These are phyloP conservation scores for Anableps anableps DNA, from an alignment of 2,797 vertebrate species.

Conservation along the genomic window DNA sequence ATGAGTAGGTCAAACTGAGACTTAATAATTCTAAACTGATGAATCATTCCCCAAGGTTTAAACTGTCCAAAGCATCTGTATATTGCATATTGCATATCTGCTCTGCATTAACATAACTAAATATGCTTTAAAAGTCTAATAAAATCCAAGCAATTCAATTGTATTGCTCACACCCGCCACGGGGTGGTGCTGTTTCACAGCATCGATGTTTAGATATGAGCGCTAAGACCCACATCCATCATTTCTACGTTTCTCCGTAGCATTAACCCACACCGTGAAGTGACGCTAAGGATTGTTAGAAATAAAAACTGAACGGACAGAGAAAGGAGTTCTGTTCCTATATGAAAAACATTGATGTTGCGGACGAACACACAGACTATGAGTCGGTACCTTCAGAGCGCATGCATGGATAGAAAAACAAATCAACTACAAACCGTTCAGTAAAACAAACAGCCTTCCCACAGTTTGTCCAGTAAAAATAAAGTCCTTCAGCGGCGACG, in stretches of 20 bases:
- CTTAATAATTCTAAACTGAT: background rate
- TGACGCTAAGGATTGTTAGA: background rate
- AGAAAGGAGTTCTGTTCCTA: background rate
- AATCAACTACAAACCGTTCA: conserved; percentile 58
- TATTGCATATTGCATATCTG: background rate
- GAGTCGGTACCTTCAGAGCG: background rate
- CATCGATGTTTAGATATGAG: background rate
- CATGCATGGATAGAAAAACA: conserved; percentile 24
- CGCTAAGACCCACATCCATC: conserved; percentile 19
- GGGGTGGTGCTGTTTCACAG: conserved; percentile 54
- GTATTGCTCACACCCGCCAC: background rate
- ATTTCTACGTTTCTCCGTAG: background rate
- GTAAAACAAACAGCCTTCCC: conserved; percentile 24
- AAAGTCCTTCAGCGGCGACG: conserved; percentile 5
- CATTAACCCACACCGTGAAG: background rate
- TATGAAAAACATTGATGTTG: background rate
- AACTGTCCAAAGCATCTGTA: background rate
- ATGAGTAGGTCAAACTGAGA: background rate
- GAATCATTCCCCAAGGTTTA: background rate
- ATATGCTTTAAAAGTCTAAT: background rate
- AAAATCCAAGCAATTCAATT: background rate
- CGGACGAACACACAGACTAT: background rate
- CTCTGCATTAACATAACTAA: background rate
- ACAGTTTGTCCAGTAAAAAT: background rate
- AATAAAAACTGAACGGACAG: background rate